These are phyloP conservation scores for Rhombomys opimus DNA, from an alignment of 2,113 vertebrate species.

Conservation along the genomic window DNA sequence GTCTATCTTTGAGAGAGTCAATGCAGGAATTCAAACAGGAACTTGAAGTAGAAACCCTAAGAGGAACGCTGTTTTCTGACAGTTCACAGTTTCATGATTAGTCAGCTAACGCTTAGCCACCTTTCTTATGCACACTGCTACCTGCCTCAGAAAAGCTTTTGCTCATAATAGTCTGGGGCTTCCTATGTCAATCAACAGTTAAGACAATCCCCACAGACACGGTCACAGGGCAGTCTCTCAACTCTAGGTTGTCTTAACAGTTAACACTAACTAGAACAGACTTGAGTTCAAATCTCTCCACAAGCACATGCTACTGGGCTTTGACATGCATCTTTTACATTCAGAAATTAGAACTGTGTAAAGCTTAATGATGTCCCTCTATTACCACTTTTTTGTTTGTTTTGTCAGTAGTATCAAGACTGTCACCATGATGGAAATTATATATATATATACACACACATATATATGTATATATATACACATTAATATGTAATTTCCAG, in stretches of 20 bases:
- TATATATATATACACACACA: too few species aligned
- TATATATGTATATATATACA: background rate
- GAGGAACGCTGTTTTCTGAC: background rate
- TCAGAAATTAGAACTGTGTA: too few species aligned
- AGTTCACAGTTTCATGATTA: background rate
- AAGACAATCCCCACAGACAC: background rate
- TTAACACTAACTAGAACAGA: background rate
- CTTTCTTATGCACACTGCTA: background rate
- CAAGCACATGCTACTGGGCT: background rate
- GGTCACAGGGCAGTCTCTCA: background rate
- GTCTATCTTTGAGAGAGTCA: background rate
- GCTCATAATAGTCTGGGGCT: background rate
- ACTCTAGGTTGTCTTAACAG: too few species aligned
- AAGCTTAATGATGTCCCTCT: background rate
- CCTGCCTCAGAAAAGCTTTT: too few species aligned
- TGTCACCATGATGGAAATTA: background rate
- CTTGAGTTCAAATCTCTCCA: background rate
- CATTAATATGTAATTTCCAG: background rate
- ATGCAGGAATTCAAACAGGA: background rate
- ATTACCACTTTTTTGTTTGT: background rate
- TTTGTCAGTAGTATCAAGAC: background rate
- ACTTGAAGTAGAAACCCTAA: background rate
- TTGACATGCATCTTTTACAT: background rate
- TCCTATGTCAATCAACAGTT: background rate
- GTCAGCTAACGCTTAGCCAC: background rate